phyloP scores from a whole-genome alignment of 2,888 invertebrate genomes.

The Drosophila melanosoma region DNA sequence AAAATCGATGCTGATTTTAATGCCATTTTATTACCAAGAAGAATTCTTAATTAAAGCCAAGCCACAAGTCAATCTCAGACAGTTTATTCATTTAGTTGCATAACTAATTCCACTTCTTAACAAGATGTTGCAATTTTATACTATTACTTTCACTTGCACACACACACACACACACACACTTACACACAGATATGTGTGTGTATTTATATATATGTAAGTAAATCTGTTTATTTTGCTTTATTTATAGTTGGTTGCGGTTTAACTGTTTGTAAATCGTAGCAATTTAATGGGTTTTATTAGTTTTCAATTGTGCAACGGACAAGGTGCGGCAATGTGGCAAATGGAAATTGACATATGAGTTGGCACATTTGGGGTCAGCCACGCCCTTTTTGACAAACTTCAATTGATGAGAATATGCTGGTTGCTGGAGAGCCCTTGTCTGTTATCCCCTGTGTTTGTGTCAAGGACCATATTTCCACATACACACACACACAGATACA shows the following conservation, averaged over 20 bases:
- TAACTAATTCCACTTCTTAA: slow-evolving; percentile 1
- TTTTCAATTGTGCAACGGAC: slow-evolving; percentile 29
- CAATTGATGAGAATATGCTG: slow-evolving; percentile 53
- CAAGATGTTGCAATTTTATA: not conserved
- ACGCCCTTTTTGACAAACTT: slow-evolving; percentile 25
- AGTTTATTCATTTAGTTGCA: slow-evolving; percentile 1
- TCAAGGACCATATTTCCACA: slow-evolving; percentile 8
- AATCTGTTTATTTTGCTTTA: slow-evolving; percentile 1
- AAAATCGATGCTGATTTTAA: not conserved
- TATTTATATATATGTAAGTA: not conserved
- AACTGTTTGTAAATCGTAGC: slow-evolving; percentile 35
- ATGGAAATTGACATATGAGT: slow-evolving; percentile 65
- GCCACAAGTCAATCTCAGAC: not conserved
- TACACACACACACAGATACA: not conserved
- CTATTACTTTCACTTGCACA: not conserved
- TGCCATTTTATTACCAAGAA: not conserved
- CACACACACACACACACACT: not conserved
- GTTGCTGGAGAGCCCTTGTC: slow-evolving; percentile 20
- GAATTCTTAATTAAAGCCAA: not conserved
- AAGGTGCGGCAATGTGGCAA: slow-evolving; percentile 35
- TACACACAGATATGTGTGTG: not conserved
- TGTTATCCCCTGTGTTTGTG: slow-evolving; percentile 35
- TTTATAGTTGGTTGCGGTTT: slow-evolving; percentile 15
- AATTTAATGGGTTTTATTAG: slow-evolving; percentile 44
- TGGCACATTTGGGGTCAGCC: slow-evolving; percentile 58